These are phyloP conservation scores for Tridacna gigas DNA, from an alignment of 2,888 invertebrate species.

Conservation along the genomic window DNA sequence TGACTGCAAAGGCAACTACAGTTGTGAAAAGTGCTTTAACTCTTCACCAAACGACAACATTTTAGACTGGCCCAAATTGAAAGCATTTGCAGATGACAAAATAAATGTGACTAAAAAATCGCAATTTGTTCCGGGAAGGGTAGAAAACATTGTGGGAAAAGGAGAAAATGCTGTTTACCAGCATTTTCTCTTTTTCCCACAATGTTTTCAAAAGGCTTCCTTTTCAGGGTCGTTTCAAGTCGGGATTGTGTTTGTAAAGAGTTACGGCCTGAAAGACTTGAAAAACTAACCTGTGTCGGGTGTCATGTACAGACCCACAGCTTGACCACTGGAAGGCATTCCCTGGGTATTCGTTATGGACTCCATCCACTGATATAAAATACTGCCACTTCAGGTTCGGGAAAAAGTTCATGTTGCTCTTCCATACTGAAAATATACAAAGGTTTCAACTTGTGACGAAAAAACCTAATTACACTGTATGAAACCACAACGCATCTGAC, in stretches of 20 bases:
- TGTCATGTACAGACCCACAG: conserved; percentile 81
- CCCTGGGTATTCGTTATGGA: conserved; percentile 86
- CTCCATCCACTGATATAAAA: conserved; percentile 85
- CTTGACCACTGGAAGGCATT: conserved; percentile 80
- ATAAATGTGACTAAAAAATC: no score
- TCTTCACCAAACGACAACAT: no score
- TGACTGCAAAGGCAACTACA: no score
- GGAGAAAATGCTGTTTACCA: conserved; percentile 1
- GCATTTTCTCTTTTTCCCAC: conserved; percentile 6
- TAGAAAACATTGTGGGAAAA: not conserved
- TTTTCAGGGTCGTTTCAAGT: not conserved
- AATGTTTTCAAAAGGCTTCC: not conserved
- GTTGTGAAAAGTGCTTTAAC: no score
- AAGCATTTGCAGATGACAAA: no score
- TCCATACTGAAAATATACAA: conserved; percentile 83
- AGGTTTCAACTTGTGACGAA: not conserved
- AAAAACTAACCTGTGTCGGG: conserved; percentile 81
- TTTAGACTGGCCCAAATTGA: no score
- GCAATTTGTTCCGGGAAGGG: not conserved
- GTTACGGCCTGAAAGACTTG: not conserved
- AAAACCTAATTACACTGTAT: no score
- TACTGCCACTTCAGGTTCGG: conserved; percentile 86
- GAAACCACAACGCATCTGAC: no score
- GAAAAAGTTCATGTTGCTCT: conserved; percentile 84
- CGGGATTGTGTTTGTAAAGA: not conserved